Percentiles rank a stretch among this genome's conserved stretches.
These are phyloP conservation scores for Simalia tracyae DNA, from an alignment of 2,797 vertebrate species.

Conservation along the genomic window DNA sequence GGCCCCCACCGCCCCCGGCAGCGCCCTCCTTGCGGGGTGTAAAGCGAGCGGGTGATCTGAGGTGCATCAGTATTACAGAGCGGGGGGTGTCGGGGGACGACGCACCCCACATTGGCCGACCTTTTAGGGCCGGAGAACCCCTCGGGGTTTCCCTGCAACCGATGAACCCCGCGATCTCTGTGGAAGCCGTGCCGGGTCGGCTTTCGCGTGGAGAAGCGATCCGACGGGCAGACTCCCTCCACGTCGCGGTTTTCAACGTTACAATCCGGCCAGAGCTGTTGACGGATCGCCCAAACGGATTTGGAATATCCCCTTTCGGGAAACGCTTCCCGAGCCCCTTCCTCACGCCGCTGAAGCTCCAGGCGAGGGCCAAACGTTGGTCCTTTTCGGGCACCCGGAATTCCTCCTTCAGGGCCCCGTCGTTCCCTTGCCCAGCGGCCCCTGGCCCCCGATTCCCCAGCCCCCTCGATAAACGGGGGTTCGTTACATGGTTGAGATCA, in stretches of 20 bases:
- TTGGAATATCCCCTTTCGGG: neutral
- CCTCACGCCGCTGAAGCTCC: neutral
- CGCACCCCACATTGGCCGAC: neutral
- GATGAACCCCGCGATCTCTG: neutral
- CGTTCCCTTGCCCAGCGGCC: too few relatives aligned
- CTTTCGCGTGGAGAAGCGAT: neutral
- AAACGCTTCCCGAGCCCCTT: neutral
- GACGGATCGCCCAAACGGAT: neutral
- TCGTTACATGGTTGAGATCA: neutral
- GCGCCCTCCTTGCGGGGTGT: too few relatives aligned
- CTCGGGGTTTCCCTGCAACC: neutral
- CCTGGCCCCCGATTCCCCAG: neutral
- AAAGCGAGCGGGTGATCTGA: too few relatives aligned
- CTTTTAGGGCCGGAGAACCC: neutral
- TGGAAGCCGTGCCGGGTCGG: neutral
- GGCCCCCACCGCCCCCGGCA: rapidly evolving
- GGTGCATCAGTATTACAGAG: too few relatives aligned
- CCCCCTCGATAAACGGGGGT: neutral
- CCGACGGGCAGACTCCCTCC: too few relatives aligned
- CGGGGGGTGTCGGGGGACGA: too few relatives aligned
- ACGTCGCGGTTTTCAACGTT: neutral
- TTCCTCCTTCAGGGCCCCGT: neutral
- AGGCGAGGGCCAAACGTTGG: neutral
- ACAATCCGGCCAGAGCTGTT: too few relatives aligned
- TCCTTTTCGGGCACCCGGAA: neutral